Conservation (phyloP, 2,113 vertebrate genomes). For the Columba janthina region DNA sequence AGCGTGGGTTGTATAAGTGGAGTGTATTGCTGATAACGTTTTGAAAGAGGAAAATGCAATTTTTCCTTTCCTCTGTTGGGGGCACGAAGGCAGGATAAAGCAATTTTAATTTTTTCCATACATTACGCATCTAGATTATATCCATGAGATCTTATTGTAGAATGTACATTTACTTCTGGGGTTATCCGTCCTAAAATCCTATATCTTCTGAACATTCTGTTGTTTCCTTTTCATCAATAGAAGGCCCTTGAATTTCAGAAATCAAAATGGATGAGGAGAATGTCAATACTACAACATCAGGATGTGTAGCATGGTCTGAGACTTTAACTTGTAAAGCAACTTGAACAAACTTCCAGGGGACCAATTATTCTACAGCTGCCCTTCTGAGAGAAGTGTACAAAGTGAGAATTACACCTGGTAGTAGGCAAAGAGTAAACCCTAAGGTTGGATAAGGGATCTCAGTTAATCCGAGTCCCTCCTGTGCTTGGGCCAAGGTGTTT, state of each 20-base stretch:
- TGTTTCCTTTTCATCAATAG: background rate
- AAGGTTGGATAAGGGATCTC: background rate
- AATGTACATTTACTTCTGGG: background rate
- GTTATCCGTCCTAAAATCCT: background rate
- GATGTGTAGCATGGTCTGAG: background rate
- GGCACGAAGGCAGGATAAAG: background rate
- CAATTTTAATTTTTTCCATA: background rate
- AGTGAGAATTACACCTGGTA: background rate
- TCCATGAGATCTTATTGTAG: background rate
- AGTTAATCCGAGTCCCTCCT: background rate
- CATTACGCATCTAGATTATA: background rate
- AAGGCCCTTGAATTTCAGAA: background rate
- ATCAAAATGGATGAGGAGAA: background rate
- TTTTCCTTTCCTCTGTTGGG: background rate
- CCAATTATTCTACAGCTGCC: background rate
- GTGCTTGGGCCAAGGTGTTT: background rate
- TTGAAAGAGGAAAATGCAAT: background rate
- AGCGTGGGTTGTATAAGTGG: background rate
- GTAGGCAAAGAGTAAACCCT: background rate
- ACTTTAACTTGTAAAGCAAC: background rate
- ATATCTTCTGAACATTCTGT: background rate
- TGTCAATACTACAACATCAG: background rate
- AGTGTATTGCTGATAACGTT: background rate
- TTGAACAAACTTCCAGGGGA: background rate
- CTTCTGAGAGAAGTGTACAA: background rate